Base-by-base conservation (phyloP, 2,888 invertebrate species). In the Fabriciana adippe region DNA sequence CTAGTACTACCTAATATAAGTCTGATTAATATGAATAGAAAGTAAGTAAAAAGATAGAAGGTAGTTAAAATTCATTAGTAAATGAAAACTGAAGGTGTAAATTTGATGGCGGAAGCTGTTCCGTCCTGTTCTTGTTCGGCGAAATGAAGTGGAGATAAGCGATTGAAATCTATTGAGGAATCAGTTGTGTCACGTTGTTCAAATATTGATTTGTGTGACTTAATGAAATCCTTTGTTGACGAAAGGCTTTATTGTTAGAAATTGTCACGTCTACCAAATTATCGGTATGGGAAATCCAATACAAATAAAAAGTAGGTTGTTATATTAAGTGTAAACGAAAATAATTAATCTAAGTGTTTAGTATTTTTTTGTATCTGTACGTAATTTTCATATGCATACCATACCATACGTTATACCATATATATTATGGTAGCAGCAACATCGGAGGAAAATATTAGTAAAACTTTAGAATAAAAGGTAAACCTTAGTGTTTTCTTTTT, bases 131-230 rank as follows among this genome's bases (percentile, higher is more conserved):
- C 63, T 57, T 67, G 67, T 63, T 67, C 57, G 53, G 56, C 63
- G 51, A 67, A 67, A 56, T 67, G 63, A 67, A 57, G 47, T 57
- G 16, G 47, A 48, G 47, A 56, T 54, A 45, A 57, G 31, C 61
- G 51, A 41, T 50, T 31, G 31, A 51, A 61, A 18, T 53, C 35
- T 55, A 66, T 63, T 35, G 55, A 57, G 62, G 31, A 55, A 51
- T 61, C 56, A 50, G 59, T 61, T 61, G 63, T 62, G 64, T 67
- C 67, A 65, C 67, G 67, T 68, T 57, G 55, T 54, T 68, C 67
- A 65, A 69, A 72, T 72, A 72, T 72, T 72, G 69, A 68, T 69
- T 68, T 67, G 53, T 55, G 47, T 47, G 63, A 55, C 47, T 66
- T 48, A 31, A 48, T 55, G 54, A 55, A 47, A 66, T 50, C 60